phyloP scores from a whole-genome alignment of 2,888 invertebrate genomes.

The Hybos culiciformis region DNA sequence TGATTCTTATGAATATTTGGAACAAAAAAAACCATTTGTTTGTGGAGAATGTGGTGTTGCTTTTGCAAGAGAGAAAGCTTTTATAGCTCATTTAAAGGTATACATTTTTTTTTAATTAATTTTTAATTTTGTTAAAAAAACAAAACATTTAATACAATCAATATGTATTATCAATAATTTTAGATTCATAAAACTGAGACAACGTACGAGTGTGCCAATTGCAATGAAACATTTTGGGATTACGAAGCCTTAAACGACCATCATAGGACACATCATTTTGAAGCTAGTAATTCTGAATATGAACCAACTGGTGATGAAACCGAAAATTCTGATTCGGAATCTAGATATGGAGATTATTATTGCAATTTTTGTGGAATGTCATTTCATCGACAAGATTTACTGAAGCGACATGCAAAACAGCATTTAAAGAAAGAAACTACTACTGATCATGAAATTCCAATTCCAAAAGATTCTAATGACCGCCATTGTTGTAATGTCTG shows the following conservation, averaged over 20 bases:
- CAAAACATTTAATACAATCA: background rate
- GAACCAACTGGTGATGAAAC: conserved; percentile 31
- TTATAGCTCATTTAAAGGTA: conserved; percentile 59
- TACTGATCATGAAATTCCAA: conserved; percentile 12
- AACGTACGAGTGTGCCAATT: conserved; percentile 63
- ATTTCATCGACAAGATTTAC: conserved; percentile 61
- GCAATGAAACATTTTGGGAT: conserved; percentile 73
- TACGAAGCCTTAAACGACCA: conserved; percentile 45
- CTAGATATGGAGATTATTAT: conserved; percentile 43
- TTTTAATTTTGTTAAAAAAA: background rate
- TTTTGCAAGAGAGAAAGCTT: conserved; percentile 68
- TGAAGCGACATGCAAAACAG: conserved; percentile 53
- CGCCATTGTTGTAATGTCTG: conserved; percentile 64
- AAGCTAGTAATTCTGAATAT: conserved; percentile 35
- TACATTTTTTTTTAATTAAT: conserved; percentile 11
- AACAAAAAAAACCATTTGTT: conserved; percentile 65
- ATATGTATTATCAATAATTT: background rate
- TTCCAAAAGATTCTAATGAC: conserved; percentile 27
- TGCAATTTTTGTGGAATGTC: conserved; percentile 67
- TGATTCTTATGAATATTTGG: conserved; percentile 42
- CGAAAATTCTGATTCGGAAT: conserved; percentile 37
- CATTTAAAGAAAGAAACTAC: conserved; percentile 21
- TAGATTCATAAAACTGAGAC: conserved; percentile 67
- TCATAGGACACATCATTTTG: conserved; percentile 44
- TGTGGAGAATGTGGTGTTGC: conserved; percentile 63